These are phyloP conservation scores for Epistrophe grossulariae DNA, from an alignment of 2,888 invertebrate genomes.

Conservation along the genomic window DNA sequence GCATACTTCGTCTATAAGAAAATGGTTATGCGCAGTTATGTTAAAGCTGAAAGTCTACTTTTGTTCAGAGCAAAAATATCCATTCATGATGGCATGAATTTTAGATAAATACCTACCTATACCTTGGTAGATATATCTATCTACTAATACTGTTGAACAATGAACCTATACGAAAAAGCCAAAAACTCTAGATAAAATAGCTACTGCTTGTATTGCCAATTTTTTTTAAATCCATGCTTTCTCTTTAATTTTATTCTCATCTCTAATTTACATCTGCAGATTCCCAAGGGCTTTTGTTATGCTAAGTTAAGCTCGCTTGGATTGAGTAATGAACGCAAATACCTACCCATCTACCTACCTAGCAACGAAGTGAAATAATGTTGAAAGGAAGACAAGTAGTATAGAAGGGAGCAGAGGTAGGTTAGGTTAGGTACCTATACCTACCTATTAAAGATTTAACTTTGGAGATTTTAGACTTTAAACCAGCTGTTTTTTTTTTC, in stretches of 20 bases:
- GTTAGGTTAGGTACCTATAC: background rate
- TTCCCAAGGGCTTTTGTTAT: slow-evolving; percentile 41
- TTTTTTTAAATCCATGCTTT: background rate
- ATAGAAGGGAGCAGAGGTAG: background rate
- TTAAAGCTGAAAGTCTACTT: background rate
- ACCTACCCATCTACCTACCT: no score
- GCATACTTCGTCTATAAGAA: background rate
- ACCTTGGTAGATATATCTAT: no score
- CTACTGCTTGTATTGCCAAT: background rate
- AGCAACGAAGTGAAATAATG: slow-evolving; percentile 14
- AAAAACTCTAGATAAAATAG: background rate
- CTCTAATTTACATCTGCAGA: slow-evolving; percentile 6
- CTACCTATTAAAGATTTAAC: background rate
- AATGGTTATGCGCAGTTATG: slow-evolving; percentile 36
- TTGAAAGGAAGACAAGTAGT: background rate
- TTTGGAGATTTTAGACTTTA: background rate
- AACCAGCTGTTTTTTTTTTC: no score
- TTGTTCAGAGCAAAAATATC: background rate
- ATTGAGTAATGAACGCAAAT: slow-evolving; percentile 14
- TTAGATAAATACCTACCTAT: background rate
- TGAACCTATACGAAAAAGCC: background rate
- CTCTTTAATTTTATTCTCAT: slow-evolving; percentile 6
- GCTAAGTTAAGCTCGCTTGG: slow-evolving; percentile 19
- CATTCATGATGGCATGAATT: background rate
- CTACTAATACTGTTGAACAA: background rate